These are phyloP conservation scores for Zelostemma sp. DNA, from an alignment of 1,140 invertebrate genomes.

Conservation along the genomic window DNA sequence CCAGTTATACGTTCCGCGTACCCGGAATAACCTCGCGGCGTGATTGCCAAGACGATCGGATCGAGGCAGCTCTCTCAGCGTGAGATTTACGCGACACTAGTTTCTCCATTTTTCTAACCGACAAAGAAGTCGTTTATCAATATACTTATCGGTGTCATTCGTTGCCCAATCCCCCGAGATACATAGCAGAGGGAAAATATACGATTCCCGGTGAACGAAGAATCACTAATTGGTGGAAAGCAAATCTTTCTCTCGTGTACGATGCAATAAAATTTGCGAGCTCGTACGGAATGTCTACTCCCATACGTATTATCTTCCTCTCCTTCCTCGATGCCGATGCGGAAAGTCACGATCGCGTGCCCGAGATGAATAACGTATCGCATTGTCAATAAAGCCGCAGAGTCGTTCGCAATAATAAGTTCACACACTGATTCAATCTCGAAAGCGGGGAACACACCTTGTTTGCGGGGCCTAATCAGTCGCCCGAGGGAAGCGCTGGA, in stretches of 20 bases:
- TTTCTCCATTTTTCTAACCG: neutral
- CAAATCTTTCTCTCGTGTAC: too few relatives aligned
- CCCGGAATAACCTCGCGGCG: constrained; percentile 5
- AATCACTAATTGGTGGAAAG: too few relatives aligned
- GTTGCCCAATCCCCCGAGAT: too few relatives aligned
- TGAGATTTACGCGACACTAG: constrained; percentile 1
- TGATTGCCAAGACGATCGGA: constrained; percentile 4
- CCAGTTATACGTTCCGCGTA: constrained; percentile 1
- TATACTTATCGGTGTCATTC: too few relatives aligned
- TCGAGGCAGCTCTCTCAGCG: neutral
- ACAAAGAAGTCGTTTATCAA: too few relatives aligned
- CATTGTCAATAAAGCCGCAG: constrained; percentile 39
- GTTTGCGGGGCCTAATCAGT: constrained; percentile 41
- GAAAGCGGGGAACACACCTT: constrained; percentile 33
- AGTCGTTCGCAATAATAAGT: constrained; percentile 45
- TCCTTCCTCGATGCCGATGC: neutral
- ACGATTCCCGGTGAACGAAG: too few relatives aligned
- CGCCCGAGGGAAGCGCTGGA: constrained; percentile 37
- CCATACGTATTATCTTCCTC: constrained; percentile 1
- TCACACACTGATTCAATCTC: constrained; percentile 42
- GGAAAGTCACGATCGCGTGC: constrained; percentile 28
- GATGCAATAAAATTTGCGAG: too few relatives aligned
- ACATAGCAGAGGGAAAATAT: too few relatives aligned
- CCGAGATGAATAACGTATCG: constrained; percentile 33
- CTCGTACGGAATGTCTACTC: too few relatives aligned